phyloP scores from a whole-genome alignment of 2,888 invertebrate genomes.

The Leptopilina myrica region DNA sequence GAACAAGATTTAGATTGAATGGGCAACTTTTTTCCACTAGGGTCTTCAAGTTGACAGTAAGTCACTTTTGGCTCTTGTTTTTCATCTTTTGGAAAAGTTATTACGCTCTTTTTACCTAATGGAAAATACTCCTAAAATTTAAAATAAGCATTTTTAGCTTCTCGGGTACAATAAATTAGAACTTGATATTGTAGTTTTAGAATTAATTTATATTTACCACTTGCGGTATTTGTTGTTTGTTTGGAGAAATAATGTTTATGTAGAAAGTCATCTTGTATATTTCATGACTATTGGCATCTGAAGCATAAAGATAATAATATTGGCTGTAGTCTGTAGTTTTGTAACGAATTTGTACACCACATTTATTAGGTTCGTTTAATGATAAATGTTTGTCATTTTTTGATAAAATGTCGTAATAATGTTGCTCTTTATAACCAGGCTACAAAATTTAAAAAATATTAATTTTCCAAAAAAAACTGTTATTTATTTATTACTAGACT shows the following conservation, averaged over 20 bases:
- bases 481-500: no score
- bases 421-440: no score
- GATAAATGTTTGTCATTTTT: neutral
- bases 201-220: neutral
- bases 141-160: neutral
- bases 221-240: neutral
- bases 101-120: neutral
- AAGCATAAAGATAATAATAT: conserved; percentile 54
- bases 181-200: neutral
- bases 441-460: neutral
- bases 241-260: conserved; percentile 25
- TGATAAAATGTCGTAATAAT: neutral
- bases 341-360: conserved; percentile 57
- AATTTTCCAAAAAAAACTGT: no score
- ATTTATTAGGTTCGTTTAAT: conserved; percentile 41
- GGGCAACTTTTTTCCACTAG: conserved; percentile 58
- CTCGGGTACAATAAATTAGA: no score
- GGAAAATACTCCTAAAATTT: conserved; percentile 7
- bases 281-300: conserved; percentile 44
- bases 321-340: conserved; percentile 40
- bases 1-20: conserved; percentile 55
- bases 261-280: conserved; percentile 20
- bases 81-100: neutral
- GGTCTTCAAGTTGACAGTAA: conserved; percentile 63
- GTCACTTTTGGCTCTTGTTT: neutral